Percentiles rank a stretch among this genome's conserved stretches.
Evolutionary conservation across 2,888 invertebrate genomes (phyloP).

Genomic region (Campopleginae sp.): DNA sequence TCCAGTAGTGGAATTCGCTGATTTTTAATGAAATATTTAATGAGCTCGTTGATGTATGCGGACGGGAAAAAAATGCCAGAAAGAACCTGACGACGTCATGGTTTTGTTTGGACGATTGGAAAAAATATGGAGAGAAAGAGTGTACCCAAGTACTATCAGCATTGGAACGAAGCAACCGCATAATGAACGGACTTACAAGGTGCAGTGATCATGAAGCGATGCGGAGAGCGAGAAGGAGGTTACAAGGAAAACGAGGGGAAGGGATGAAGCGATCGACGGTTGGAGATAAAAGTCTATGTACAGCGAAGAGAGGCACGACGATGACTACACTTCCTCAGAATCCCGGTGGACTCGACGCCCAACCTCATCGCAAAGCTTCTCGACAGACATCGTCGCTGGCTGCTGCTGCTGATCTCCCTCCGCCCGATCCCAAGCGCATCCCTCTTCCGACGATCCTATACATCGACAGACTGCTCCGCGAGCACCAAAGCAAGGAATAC

Average conservation of each 20-base stretch:
- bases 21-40: not conserved
- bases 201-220: constrained; percentile 39
- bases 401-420: constrained; percentile 16
- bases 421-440: constrained; percentile 14
- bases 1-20: not conserved
- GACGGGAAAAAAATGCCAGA: not conserved
- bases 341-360: constrained; percentile 75
- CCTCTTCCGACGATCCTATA: constrained; percentile 42
- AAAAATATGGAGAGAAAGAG: constrained; percentile 30
- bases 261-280: constrained; percentile 33
- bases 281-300: constrained; percentile 34
- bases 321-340: constrained; percentile 72
- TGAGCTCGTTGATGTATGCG: not conserved
- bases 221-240: constrained; percentile 25
- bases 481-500: constrained; percentile 65
- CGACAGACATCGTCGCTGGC: constrained; percentile 42
- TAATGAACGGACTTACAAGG: constrained; percentile 42
- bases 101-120: constrained; percentile 15
- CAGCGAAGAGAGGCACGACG: constrained; percentile 34
- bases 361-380: constrained; percentile 67
- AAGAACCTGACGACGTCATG: not conserved
- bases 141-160: constrained; percentile 22
- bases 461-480: constrained; percentile 33
- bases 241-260: constrained; percentile 65
- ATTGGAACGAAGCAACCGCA: constrained; percentile 17